These are phyloP conservation scores for Drosophila parthenogenetica DNA, from an alignment of 2,888 invertebrate genomes.

Conservation along the genomic window DNA sequence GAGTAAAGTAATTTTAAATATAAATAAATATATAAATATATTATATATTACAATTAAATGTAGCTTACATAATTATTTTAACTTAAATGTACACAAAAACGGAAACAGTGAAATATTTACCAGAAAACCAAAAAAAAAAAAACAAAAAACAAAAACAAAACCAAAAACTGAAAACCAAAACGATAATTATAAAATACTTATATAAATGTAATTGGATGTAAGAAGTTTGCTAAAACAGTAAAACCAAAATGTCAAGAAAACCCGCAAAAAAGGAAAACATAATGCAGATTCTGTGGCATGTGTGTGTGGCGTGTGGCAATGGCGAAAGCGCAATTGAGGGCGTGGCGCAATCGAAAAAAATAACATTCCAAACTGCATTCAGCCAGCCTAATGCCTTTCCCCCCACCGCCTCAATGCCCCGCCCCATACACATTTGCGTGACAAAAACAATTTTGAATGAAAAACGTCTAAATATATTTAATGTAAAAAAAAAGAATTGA, in stretches of 20 bases:
- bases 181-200: slow-evolving; percentile 48
- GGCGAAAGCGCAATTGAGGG: slow-evolving; percentile 7
- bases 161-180: slow-evolving; percentile 11
- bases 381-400: not conserved
- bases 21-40: slow-evolving; percentile 24
- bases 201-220: slow-evolving; percentile 79
- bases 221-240: slow-evolving; percentile 72
- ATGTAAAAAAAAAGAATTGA: slow-evolving; percentile 61
- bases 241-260: slow-evolving; percentile 43
- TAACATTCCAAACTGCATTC: slow-evolving; percentile 66
- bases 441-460: slow-evolving; percentile 71
- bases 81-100: slow-evolving; percentile 71
- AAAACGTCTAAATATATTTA: slow-evolving; percentile 80
- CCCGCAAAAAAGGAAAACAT: slow-evolving; percentile 15
- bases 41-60: slow-evolving; percentile 56
- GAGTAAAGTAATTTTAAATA: slow-evolving; percentile 63
- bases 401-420: slow-evolving; percentile 18
- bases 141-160: slow-evolving; percentile 34
- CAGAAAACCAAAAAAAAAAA: slow-evolving; percentile 41
- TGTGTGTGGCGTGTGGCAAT: slow-evolving; percentile 31
- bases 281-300: slow-evolving; percentile 27
- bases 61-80: slow-evolving; percentile 79
- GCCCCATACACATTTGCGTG: slow-evolving; percentile 37
- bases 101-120: slow-evolving; percentile 57
- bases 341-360: slow-evolving; percentile 5